Conservation (phyloP, 2,797 vertebrate genomes). For the Catamblyrhynchus diadema region DNA sequence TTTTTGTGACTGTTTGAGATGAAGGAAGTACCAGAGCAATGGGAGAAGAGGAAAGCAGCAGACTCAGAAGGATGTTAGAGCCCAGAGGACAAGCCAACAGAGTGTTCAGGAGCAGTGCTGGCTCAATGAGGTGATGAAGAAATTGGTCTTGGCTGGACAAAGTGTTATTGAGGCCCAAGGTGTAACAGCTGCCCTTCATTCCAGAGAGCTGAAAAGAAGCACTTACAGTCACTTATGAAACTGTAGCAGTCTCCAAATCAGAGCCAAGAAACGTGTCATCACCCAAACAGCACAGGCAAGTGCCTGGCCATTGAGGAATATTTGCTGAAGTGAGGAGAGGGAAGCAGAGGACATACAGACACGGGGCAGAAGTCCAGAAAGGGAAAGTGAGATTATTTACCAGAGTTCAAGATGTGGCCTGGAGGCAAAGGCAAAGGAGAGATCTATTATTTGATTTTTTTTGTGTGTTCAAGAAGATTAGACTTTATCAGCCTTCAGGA, state of each 20-base stretch:
- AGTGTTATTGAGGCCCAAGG: slow-evolving; percentile 8
- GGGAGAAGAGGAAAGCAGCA: slow-evolving; percentile 6
- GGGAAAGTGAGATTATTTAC: background rate
- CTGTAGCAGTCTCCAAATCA: slow-evolving; percentile 53
- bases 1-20: background rate
- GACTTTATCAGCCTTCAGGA: background rate
- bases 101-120: background rate
- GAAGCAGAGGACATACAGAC: background rate
- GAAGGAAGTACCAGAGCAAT: slow-evolving; percentile 22
- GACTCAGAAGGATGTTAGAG: background rate
- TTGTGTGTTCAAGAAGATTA: background rate
- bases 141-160: slow-evolving; percentile 24
- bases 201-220: background rate
- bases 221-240: slow-evolving; percentile 30
- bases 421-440: background rate
- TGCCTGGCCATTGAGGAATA: background rate
- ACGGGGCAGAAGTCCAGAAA: background rate
- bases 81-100: background rate
- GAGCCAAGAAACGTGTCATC: slow-evolving; percentile 2
- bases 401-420: background rate
- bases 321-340: background rate
- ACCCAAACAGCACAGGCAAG: background rate
- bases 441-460: background rate
- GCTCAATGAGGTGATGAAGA: slow-evolving; percentile 27
- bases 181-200: slow-evolving; percentile 47